These are phyloP conservation scores for Chelidonichthys spinosus DNA, from an alignment of 2,797 vertebrate species.

Conservation along the genomic window DNA sequence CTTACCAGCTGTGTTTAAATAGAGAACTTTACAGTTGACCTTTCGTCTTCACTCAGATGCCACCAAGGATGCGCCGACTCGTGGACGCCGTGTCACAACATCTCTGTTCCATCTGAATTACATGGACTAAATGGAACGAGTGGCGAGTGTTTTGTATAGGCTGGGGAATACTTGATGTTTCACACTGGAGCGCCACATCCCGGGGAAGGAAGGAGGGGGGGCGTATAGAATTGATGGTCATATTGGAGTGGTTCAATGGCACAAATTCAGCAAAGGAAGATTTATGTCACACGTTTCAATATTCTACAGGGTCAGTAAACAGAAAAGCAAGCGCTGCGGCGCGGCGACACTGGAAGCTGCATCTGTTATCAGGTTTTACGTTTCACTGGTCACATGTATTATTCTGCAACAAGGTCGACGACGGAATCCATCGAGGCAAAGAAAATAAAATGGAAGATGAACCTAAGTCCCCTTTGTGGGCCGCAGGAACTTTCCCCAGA, in stretches of 20 bases:
- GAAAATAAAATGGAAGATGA: not conserved
- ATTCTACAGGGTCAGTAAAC: not conserved
- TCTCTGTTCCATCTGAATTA: conserved; percentile 13
- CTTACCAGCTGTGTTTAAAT: not conserved
- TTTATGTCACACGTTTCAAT: not conserved
- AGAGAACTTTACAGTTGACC: not conserved
- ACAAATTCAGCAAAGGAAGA: conserved; percentile 4
- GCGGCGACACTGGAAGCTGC: not conserved
- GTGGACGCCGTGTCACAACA: not conserved
- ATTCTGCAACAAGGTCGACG: not conserved
- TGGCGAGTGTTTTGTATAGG: not conserved
- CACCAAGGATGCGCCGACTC: conserved; percentile 3
- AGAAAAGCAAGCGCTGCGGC: not conserved
- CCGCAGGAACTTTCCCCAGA: too few relatives aligned
- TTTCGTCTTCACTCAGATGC: not conserved
- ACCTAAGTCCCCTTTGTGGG: too few relatives aligned
- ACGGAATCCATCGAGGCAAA: not conserved
- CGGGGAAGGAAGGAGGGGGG: not conserved
- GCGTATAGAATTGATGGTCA: conserved; percentile 1
- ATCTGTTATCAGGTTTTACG: not conserved
- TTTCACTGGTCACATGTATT: not conserved
- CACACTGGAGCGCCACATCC: conserved; percentile 4
- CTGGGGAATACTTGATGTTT: conserved; percentile 1
- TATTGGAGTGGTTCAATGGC: not conserved
- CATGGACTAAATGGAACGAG: not conserved